These are phyloP conservation scores for Aphidius gifuensis DNA, from an alignment of 1,140 invertebrate species.

Conservation along the genomic window DNA sequence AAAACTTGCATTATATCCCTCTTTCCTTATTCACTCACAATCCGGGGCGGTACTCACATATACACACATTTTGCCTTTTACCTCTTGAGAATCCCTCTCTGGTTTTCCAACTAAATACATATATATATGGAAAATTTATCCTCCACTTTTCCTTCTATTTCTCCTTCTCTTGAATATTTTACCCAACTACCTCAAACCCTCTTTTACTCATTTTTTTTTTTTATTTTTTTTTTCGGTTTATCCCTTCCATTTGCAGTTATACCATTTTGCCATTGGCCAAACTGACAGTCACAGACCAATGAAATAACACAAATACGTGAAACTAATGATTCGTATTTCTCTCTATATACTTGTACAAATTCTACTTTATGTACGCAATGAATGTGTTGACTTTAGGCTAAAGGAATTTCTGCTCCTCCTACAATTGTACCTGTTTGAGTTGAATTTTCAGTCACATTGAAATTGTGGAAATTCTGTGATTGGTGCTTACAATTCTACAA, in stretches of 20 bases:
- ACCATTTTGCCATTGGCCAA: conserved; percentile 47
- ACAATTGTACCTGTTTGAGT: conserved; percentile 6
- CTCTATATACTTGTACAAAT: conserved; percentile 19
- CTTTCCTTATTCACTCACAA: neutral
- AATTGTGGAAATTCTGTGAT: conserved; percentile 42
- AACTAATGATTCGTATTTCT: conserved; percentile 34
- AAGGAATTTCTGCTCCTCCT: neutral
- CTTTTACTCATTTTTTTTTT: conserved; percentile 3
- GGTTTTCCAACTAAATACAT: conserved; percentile 21
- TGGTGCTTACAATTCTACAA: conserved; percentile 25
- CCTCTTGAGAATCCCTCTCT: conserved; percentile 26
- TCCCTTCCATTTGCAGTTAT: too few relatives aligned
- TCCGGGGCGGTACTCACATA: conserved; percentile 2
- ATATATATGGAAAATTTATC: conserved; percentile 1
- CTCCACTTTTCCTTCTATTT: conserved; percentile 21
- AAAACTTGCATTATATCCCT: neutral
- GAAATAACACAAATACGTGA: conserved; percentile 50
- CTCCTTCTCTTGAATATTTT: conserved; percentile 10
- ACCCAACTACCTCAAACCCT: conserved; percentile 12
- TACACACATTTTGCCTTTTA: neutral
- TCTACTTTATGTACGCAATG: too few relatives aligned
- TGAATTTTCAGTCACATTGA: conserved; percentile 37
- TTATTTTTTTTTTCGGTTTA: neutral
- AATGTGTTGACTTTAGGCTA: conserved; percentile 35
- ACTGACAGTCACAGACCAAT: conserved; percentile 52